phyloP scores from a whole-genome alignment of 64 coral and sea anemone genomes.

The Montipora sp. region DNA sequence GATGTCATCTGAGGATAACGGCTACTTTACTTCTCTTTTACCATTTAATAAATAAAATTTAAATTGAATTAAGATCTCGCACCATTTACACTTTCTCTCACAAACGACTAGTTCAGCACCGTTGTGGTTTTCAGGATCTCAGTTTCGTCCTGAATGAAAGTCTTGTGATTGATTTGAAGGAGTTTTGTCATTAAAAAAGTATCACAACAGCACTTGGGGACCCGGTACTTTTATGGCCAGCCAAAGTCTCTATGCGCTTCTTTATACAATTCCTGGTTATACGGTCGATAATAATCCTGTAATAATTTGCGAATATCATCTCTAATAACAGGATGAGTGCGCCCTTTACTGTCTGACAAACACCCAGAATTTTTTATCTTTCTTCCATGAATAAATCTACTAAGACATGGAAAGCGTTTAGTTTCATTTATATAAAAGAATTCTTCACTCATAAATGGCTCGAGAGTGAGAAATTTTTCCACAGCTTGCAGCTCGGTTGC shows the following conservation, averaged over 20 bases:
- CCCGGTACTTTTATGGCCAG: constrained; percentile 30
- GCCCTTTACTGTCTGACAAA: constrained; percentile 52
- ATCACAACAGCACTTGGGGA: no score
- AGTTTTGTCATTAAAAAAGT: no score
- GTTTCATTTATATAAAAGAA: constrained; percentile 66
- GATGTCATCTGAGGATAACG: no score
- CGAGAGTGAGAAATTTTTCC: constrained; percentile 62
- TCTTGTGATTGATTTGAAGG: background rate
- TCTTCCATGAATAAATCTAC: background rate
- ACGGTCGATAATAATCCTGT: constrained; percentile 50
- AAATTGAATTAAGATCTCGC: no score
- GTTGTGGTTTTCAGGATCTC: no score
- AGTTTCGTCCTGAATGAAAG: background rate
- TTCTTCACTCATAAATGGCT: constrained; percentile 57
- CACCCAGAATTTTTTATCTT: constrained; percentile 25
- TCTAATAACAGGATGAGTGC: constrained; percentile 33
- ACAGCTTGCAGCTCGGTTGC: constrained; percentile 54
- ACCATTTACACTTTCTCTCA: no score
- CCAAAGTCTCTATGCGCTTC: constrained; percentile 40
- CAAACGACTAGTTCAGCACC: no score
- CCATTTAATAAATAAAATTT: no score
- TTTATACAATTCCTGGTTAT: constrained; percentile 69
- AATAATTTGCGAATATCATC: constrained; percentile 37
- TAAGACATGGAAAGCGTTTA: constrained; percentile 69
- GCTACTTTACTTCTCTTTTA: no score